These are phyloP conservation scores for Gavia stellata DNA, from an alignment of 2,113 vertebrate genomes.

Conservation along the genomic window DNA sequence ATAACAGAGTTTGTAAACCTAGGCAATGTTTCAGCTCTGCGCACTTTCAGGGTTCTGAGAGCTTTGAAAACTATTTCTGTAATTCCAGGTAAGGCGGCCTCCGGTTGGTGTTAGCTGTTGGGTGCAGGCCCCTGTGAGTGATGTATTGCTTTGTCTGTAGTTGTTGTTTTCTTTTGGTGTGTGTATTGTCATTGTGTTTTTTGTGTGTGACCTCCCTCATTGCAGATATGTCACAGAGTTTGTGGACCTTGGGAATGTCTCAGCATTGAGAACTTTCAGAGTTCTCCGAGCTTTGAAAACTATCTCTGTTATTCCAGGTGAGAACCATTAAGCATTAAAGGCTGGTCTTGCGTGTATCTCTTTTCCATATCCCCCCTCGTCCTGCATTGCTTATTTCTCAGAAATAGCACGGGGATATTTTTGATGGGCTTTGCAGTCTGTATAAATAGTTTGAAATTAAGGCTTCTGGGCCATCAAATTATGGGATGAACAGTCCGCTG, in stretches of 20 bases:
- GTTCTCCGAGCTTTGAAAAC: constrained; percentile 99
- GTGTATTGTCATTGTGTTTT: constrained; percentile 92
- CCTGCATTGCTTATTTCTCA: constrained; percentile 64
- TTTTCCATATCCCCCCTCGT: not conserved
- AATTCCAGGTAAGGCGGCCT: constrained; percentile 95
- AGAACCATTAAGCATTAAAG: constrained; percentile 83
- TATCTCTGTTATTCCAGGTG: constrained; percentile 99
- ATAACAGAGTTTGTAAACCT: constrained; percentile 99
- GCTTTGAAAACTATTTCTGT: constrained; percentile 99
- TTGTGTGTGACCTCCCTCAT: constrained; percentile 98
- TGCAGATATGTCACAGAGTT: constrained; percentile 99
- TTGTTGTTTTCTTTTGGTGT: constrained; percentile 78
- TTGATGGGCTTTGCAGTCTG: constrained; percentile 91
- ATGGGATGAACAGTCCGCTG: fast-evolving
- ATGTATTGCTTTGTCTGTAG: constrained; percentile 85
- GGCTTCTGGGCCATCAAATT: not conserved
- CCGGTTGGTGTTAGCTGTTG: constrained; percentile 93
- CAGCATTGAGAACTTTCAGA: constrained; percentile 99
- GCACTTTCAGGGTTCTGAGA: constrained; percentile 98
- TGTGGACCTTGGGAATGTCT: constrained; percentile 99
- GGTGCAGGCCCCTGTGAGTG: constrained; percentile 89
- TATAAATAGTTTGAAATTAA: not conserved
- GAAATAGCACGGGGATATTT: constrained; percentile 77
- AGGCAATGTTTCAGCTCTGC: constrained; percentile 99
- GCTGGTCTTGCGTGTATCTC: not conserved